Evolutionary conservation across 64 coral and sea anemone species (phyloP), one percentile per base, ranked within the genome.

Genomic region (Astreopora myriophthalma): DNA sequence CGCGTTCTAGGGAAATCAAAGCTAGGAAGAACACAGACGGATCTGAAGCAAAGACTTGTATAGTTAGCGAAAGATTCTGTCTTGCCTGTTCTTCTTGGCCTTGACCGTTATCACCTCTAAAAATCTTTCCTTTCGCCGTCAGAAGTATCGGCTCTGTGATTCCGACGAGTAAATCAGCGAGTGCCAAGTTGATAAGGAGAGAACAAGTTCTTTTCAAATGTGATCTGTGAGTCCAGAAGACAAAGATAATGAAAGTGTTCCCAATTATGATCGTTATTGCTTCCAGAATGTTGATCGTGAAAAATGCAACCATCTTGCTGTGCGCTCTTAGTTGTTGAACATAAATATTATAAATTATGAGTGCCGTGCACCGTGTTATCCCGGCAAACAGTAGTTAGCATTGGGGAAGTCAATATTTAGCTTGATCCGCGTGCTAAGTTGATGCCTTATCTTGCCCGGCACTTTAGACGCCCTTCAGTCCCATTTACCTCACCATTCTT

Each of bases 11-110:
- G 6, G 75, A 79, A 55, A 79, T 55, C 13, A 79, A 46, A 17
- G 75, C 46, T 11, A 79, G 75, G n/a, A 79, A 58, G 31, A 79
- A 8, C 44, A 79, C 75, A 6, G 75, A 79, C 11, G 75, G 19
- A 79, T 11, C 30, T 6, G 75, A 79, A 1, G 26, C 75, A 49
- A 48, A 8, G 38, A 49, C 12, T 76, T 48, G 38, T 48, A 76
- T 2, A 48, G 74, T 3, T 26, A 37, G 42, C 1, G 25, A 76
- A 3, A 23, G 74, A 76, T 29, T 76, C 4, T 5, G n/a, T n/a
- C 3, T 38, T 19, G 40, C 9, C 1, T n/a, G 27, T 0, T 11
- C 14, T 76, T 28, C 7, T 76, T 76, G n/a, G 2, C 6, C 17
- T n/a, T 14, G 34, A 39, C 33, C 19, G 1, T 3, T 14, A 4